These are phyloP conservation scores for Aphis craccivora DNA, from an alignment of 1,140 invertebrate species.

Conservation along the genomic window DNA sequence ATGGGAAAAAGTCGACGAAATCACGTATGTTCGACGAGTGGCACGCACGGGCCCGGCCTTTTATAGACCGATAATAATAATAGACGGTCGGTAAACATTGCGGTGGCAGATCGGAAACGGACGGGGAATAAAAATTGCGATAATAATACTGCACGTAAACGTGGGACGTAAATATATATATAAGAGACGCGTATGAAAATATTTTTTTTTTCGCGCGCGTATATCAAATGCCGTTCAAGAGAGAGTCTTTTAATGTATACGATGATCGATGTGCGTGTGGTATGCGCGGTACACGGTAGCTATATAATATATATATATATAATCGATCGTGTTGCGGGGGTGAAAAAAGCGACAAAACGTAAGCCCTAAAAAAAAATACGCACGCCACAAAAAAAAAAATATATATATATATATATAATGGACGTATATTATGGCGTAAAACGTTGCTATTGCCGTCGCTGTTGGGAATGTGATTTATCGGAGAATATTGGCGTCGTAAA, in stretches of 20 bases:
- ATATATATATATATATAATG: background rate
- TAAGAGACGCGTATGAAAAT: background rate
- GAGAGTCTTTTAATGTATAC: background rate
- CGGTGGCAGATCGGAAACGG: background rate
- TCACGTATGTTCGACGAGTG: background rate
- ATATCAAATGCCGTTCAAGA: background rate
- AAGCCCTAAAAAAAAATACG: background rate
- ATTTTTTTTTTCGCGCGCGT: background rate
- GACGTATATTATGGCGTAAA: background rate
- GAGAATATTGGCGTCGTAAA: background rate
- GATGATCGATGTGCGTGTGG: background rate
- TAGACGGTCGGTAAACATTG: constrained; percentile 26
- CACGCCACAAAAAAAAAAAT: background rate
- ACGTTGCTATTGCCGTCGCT: background rate
- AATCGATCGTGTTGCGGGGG: background rate
- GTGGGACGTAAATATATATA: background rate
- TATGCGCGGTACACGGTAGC: background rate
- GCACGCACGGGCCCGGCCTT: background rate
- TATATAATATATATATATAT: background rate
- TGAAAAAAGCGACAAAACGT: background rate
- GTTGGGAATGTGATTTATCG: background rate
- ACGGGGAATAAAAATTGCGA: background rate
- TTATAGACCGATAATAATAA: constrained; percentile 18
- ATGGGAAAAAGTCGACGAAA: constrained; percentile 30
- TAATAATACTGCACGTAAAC: constrained; percentile 5